Percentiles rank a stretch among this genome's conserved stretches.
Conservation (phyloP, 1,140 invertebrate species). For the Bombus vancouverensis region DNA sequence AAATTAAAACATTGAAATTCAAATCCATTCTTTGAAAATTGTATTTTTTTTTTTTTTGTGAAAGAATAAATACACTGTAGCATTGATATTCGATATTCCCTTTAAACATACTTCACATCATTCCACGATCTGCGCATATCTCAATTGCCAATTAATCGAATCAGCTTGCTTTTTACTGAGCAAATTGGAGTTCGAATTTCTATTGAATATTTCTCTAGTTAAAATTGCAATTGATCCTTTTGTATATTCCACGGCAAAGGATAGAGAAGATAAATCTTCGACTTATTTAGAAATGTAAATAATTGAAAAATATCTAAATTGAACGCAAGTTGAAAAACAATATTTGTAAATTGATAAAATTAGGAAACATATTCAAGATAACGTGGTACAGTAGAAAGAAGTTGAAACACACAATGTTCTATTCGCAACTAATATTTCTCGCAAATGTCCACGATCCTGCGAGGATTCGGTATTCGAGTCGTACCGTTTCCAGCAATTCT, state of each 20-base stretch:
- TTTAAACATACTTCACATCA: neutral
- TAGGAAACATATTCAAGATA: neutral
- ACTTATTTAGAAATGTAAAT: neutral
- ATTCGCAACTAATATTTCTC: conserved; percentile 1
- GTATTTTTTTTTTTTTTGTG: neutral
- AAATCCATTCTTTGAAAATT: neutral
- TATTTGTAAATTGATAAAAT: neutral
- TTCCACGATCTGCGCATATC: neutral
- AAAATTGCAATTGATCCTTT: neutral
- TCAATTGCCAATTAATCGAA: neutral
- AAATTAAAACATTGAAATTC: neutral
- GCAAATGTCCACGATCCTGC: neutral
- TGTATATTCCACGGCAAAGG: neutral
- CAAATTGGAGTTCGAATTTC: neutral
- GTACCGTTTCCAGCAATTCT: neutral
- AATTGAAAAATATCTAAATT: neutral
- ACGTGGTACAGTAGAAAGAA: neutral
- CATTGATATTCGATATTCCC: neutral
- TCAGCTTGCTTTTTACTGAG: neutral
- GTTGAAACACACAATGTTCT: neutral
- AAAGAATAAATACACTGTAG: neutral
- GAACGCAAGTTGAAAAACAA: neutral
- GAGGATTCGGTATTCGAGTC: conserved; percentile 9
- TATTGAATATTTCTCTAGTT: neutral
- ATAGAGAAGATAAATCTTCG: neutral